A percentile compares a stretch with the other conserved stretches of the same genome.
These are phyloP conservation scores for Biston stratarius DNA, from an alignment of 2,888 invertebrate genomes.

Conservation along the genomic window DNA sequence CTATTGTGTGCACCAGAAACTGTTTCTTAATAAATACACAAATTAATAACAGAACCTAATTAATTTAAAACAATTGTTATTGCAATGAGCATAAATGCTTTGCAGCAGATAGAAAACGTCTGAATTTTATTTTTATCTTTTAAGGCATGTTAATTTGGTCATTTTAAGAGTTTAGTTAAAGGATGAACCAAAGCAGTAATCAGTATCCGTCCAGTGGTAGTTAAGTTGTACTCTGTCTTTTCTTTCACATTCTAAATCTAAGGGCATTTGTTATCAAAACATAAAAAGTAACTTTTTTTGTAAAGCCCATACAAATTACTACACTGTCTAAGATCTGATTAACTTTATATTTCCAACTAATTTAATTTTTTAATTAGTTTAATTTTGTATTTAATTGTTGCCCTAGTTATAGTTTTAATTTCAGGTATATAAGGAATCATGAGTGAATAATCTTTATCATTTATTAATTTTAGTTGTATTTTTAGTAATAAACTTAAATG, in stretches of 20 bases:
- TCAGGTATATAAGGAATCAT: too few relatives aligned
- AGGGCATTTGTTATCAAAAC: not conserved
- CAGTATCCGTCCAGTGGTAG: slow-evolving; percentile 86
- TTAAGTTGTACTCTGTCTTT: slow-evolving; percentile 62
- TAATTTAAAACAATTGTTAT: not conserved
- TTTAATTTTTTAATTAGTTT: slow-evolving; percentile 23
- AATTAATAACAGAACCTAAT: not conserved
- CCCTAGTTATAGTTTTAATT: not conserved
- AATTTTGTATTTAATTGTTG: not conserved
- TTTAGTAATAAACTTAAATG: not conserved
- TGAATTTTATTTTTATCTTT: not conserved
- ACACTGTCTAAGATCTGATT: slow-evolving; percentile 58
- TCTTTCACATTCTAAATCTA: slow-evolving; percentile 32
- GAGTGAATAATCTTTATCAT: too few relatives aligned
- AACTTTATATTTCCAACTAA: slow-evolving; percentile 52
- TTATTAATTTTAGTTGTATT: not conserved
- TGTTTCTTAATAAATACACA: too few relatives aligned
- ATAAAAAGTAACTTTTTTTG: not conserved
- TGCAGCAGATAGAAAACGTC: not conserved
- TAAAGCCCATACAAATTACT: slow-evolving; percentile 37
- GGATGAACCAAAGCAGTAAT: slow-evolving; percentile 84
- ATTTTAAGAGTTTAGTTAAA: slow-evolving; percentile 48
- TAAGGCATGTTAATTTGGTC: not conserved
- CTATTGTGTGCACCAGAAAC: too few relatives aligned
- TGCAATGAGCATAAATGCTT: not conserved